phyloP scores from a whole-genome alignment of 2,888 invertebrate genomes.

The Archips xylosteana region DNA sequence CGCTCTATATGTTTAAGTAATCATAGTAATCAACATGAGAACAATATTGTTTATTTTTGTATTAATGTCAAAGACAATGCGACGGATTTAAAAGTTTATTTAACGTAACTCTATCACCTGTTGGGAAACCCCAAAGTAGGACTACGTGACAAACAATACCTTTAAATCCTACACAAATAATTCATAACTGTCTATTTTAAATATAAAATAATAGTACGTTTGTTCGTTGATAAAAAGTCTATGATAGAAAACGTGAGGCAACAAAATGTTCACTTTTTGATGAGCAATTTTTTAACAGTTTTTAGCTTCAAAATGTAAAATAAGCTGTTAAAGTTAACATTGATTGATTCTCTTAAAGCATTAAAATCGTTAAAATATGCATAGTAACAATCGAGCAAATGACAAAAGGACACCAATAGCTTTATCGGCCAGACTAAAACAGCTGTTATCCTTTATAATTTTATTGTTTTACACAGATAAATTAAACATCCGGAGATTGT shows the following conservation, averaged over 20 bases:
- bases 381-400: not conserved
- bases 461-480: not conserved
- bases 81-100: constrained; percentile 29
- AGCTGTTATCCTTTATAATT: not conserved
- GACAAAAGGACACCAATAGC: not conserved
- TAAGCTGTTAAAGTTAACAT: not conserved
- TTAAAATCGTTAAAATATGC: not conserved
- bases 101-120: constrained; percentile 18
- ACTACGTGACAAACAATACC: constrained; percentile 17
- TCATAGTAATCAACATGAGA: constrained; percentile 12
- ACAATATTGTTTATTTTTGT: constrained; percentile 16
- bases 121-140: constrained; percentile 33
- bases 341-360: not conserved
- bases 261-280: too few relatives aligned
- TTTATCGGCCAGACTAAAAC: not conserved
- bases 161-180: constrained; percentile 30
- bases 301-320: not conserved
- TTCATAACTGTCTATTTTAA: not conserved
- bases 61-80: constrained; percentile 19
- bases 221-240: not conserved
- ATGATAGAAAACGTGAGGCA: not conserved
- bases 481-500: constrained; percentile 2
- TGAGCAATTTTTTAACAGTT: too few relatives aligned
- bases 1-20: not conserved
- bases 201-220: not conserved